Base-by-base conservation (phyloP, 2,113 vertebrate species). In the Mixornis gularis region DNA sequence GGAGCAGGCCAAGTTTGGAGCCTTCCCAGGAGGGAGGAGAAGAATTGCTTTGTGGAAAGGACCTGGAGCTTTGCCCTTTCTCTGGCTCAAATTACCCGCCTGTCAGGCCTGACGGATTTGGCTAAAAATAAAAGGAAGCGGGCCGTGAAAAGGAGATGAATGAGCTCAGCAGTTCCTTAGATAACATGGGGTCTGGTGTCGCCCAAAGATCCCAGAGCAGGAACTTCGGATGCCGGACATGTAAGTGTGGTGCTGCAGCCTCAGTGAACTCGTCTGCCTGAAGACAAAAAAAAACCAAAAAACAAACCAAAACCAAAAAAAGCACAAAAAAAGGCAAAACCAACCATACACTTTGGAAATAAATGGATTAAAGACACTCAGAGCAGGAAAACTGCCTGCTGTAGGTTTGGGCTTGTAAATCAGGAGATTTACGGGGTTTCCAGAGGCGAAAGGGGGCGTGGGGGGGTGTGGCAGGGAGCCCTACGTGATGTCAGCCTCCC, bases 111-210 rank as follows among this genome's bases (percentile, higher is more conserved):
- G 98, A 99, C 97, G 97, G 98, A 98, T 98, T 98, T 98, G 98
- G 98, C 98, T 98, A 98, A 98, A 99, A 99, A 99, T 98, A 98
- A 98, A 98, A 98, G 98, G 98, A 98, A 98, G 97, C 97, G 93
- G 96, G 97, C 98, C 92, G 91, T 97, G 98, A 98, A 97, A 98
- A 97, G 97, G 96, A 96, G 97, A 98, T 98, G 98, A 98, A 99
- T 98, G 98, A 98, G 98, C 97, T 97, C 97, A 96, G 97, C 94
- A 96, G 96, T 96, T 98, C 97, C 95, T 97, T 96, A 96, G 96
- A 98, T 98, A 97, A 98, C 96, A 95, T 68, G 87, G 97, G 88
- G 89, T 90, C 95, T 94, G 94, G 95, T 97, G 96, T 96, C 83
- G 96, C 97, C 97, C 94, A 83, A 83, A 96, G 96, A 95, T 96